Conservation (phyloP, 2,113 vertebrate genomes). For the Camarhynchus parvulus region DNA sequence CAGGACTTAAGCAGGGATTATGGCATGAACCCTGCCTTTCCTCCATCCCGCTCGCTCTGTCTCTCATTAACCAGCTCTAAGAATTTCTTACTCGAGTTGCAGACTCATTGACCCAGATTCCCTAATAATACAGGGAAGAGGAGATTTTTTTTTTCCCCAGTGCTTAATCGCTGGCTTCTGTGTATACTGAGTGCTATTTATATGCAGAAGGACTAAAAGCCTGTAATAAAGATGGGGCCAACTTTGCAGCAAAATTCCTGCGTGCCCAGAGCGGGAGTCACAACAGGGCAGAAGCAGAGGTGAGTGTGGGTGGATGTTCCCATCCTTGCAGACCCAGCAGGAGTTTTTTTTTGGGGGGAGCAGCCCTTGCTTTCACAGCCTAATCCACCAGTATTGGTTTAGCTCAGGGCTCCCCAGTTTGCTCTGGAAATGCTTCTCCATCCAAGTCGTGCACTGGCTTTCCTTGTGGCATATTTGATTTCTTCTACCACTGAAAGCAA, state of each 20-base stretch:
- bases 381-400: neutral
- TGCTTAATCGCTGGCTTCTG: constrained; percentile 36
- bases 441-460: neutral
- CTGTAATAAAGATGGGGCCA: constrained; percentile 29
- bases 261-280: neutral
- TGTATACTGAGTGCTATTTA: constrained; percentile 38
- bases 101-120: constrained; percentile 58
- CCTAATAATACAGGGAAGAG: constrained; percentile 8
- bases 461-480: neutral
- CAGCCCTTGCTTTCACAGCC: neutral
- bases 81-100: constrained; percentile 47
- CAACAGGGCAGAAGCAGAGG: neutral
- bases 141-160: neutral
- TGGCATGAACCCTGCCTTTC: neutral
- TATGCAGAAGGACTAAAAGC: constrained; percentile 28
- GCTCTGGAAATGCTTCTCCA: neutral
- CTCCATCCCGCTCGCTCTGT: neutral
- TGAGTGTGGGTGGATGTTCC: neutral
- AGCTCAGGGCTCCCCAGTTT: neutral
- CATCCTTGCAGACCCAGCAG: neutral
- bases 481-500: neutral
- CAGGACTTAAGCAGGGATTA: constrained; percentile 12
- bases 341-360: neutral
- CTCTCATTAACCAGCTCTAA: constrained; percentile 39
- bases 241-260: neutral